phyloP scores from a whole-genome alignment of 2,888 invertebrate species.

The Acanthopleura granulata region DNA sequence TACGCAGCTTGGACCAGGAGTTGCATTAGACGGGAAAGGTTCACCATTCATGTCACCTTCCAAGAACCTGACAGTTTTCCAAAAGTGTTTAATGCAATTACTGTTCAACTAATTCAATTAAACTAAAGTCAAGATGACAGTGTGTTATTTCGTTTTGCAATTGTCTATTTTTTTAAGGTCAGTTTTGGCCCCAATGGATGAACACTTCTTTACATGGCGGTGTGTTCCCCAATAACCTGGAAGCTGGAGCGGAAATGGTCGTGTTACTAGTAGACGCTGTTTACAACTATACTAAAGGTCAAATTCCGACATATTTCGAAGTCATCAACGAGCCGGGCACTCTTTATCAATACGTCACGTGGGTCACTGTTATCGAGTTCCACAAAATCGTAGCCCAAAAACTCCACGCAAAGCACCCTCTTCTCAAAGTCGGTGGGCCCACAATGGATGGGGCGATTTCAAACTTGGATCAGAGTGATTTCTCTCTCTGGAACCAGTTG shows the following conservation, averaged over 20 bases:
- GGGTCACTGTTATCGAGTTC: conserved; percentile 17
- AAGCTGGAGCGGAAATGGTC: conserved; percentile 3
- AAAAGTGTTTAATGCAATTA: too few species aligned
- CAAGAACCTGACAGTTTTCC: too few species aligned
- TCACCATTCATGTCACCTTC: background rate
- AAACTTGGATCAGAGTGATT: background rate
- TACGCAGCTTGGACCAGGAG: too few species aligned
- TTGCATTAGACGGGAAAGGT: too few species aligned
- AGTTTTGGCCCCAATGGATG: conserved; percentile 23
- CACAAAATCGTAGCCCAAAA: conserved; percentile 20
- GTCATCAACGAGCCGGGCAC: conserved; percentile 25
- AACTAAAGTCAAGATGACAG: background rate
- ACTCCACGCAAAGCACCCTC: conserved; percentile 15
- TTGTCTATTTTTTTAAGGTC: conserved; percentile 2
- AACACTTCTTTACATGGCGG: conserved; percentile 22
- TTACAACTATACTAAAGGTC: background rate
- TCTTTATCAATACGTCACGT: background rate
- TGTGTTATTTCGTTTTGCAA: background rate
- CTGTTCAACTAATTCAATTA: too few species aligned
- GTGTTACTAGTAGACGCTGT: background rate
- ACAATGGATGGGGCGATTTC: background rate
- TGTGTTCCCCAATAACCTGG: conserved; percentile 20
- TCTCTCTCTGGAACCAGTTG: background rate
- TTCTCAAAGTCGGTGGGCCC: conserved; percentile 22
- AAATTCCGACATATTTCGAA: conserved; percentile 17